These are phyloP conservation scores for Mormyrus lacerda DNA, from an alignment of 2,113 vertebrate genomes.

Conservation along the genomic window DNA sequence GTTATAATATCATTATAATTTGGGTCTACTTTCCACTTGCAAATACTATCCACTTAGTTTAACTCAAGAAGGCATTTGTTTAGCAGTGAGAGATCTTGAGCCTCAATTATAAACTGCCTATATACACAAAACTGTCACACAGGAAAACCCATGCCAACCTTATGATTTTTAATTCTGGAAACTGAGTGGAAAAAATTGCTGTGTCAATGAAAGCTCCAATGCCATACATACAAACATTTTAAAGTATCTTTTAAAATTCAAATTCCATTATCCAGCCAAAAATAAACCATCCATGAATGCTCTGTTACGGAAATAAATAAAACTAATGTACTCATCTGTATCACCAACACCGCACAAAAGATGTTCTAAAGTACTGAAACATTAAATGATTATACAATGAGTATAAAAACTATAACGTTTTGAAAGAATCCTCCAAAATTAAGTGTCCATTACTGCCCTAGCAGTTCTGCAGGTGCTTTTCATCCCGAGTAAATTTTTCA, in stretches of 20 bases:
- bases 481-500: background rate
- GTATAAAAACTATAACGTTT: background rate
- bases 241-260: background rate
- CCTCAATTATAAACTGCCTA: background rate
- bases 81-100: background rate
- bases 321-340: background rate
- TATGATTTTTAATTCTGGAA: background rate
- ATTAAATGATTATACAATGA: background rate
- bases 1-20: background rate
- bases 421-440: background rate
- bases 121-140: background rate
- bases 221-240: background rate
- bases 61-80: background rate
- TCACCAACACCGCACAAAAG: background rate
- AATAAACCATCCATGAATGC: background rate
- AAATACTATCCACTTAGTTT: background rate
- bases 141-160: background rate
- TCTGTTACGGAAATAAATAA: background rate
- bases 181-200: background rate
- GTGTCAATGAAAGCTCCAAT: background rate
- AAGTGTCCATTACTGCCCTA: background rate
- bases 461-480: background rate
- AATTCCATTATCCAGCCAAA: background rate
- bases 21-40: background rate
- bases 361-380: background rate